Conservation (phyloP, 64 coral and sea anemone species). For the Platygyra sinensis region DNA sequence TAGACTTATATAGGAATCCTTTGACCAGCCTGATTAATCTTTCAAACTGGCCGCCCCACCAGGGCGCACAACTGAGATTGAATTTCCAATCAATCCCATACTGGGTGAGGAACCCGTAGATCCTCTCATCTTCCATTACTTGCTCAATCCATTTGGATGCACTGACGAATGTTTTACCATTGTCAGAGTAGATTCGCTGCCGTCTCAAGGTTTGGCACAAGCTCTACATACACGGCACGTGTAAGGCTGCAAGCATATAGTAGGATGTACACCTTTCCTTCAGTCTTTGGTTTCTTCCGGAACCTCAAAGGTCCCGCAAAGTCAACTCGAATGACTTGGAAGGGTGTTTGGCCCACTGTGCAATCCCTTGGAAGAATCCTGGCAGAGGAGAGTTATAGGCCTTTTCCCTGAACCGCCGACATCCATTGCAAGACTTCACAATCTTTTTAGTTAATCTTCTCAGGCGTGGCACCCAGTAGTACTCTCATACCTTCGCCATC, state of each 20-base stretch:
- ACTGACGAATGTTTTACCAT: no score
- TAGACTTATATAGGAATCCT: no score
- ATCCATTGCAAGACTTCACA: background rate
- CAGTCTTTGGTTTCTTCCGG: background rate
- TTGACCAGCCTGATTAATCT: no score
- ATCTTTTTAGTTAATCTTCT: background rate
- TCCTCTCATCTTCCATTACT: no score
- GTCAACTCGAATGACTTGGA: background rate
- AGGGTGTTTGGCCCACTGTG: background rate
- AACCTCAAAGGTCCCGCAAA: no score
- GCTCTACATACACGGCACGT: background rate
- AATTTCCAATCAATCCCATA: background rate
- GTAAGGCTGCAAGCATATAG: constrained; percentile 21
- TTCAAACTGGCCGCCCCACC: no score
- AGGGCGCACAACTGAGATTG: background rate
- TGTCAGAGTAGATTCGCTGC: no score
- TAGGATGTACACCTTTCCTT: background rate
- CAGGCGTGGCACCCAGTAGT: constrained; percentile 2
- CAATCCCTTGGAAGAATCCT: constrained; percentile 1
- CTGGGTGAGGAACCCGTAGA: background rate
- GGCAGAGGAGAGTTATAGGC: background rate
- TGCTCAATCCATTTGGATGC: no score
- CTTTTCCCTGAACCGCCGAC: background rate
- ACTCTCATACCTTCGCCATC: background rate
- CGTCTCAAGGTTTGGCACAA: no score